Conservation (phyloP, 2,888 invertebrate genomes). For the Caenorhabditis sulstoni region DNA sequence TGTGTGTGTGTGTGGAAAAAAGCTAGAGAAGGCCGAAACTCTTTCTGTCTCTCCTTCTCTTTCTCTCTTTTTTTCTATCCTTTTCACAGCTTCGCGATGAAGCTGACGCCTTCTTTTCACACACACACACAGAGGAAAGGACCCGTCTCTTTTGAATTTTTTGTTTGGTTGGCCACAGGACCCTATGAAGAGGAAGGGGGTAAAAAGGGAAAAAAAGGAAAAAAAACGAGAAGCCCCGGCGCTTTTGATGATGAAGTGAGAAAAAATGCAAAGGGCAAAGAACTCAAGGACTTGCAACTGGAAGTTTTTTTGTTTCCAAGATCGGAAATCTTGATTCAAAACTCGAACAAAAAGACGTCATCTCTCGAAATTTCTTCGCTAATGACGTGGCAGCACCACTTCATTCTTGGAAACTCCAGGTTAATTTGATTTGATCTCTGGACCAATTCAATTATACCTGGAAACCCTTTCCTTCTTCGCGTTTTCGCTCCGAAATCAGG, state of each 20-base stretch:
- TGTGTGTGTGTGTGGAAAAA: neutral
- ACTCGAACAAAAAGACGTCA: too few relatives aligned
- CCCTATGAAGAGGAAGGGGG: slow-evolving; percentile 8
- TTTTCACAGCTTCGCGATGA: slow-evolving; percentile 48
- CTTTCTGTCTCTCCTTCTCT: neutral
- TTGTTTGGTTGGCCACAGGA: slow-evolving; percentile 33
- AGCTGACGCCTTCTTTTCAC: slow-evolving; percentile 49
- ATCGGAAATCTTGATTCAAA: too few relatives aligned
- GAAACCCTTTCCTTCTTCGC: neutral
- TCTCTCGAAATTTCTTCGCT: too few relatives aligned
- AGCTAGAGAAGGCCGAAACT: neutral
- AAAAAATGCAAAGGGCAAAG: slow-evolving; percentile 34
- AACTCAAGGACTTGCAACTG: neutral
- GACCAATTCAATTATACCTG: slow-evolving; percentile 11
- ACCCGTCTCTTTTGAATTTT: slow-evolving; percentile 43
- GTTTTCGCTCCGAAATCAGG: neutral
- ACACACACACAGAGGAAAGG: slow-evolving; percentile 24
- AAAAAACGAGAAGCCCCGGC: neutral
- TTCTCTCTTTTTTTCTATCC: slow-evolving; percentile 1
- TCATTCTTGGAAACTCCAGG: too few relatives aligned
- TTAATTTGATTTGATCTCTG: slow-evolving; percentile 12
- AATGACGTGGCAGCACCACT: too few relatives aligned
- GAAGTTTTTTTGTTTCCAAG: neutral
- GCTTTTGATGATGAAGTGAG: slow-evolving; percentile 32
- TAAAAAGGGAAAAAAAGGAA: slow-evolving; percentile 5